Percentiles rank a stretch among this genome's conserved stretches.
These are phyloP conservation scores for Sphaerophoria taeniata DNA, from an alignment of 2,888 invertebrate species.

Conservation along the genomic window DNA sequence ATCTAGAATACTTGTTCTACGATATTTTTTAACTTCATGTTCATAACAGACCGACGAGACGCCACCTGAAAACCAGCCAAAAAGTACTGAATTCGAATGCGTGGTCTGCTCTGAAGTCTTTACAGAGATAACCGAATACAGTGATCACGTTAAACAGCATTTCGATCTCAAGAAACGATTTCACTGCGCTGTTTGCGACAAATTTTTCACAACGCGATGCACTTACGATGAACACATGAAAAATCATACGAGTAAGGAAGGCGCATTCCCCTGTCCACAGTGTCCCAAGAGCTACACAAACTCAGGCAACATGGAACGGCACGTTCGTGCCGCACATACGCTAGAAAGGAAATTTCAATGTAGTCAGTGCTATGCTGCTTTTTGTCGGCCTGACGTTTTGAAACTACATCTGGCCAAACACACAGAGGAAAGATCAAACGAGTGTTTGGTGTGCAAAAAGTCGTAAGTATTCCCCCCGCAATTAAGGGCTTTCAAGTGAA, in stretches of 20 bases:
- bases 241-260: conserved; percentile 57
- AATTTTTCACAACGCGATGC: conserved; percentile 73
- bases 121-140: conserved; percentile 53
- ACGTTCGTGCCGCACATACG: conserved; percentile 70
- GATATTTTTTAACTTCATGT: too few relatives aligned
- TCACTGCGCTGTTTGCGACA: conserved; percentile 74
- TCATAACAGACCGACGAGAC: conserved; percentile 38
- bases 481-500: too few relatives aligned
- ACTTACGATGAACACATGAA: conserved; percentile 73
- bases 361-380: conserved; percentile 65
- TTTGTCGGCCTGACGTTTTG: conserved; percentile 72
- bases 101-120: conserved; percentile 24
- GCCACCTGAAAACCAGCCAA: conserved; percentile 33
- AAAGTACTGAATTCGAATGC: neutral
- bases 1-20: neutral
- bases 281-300: conserved; percentile 71
- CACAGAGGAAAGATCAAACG: conserved; percentile 58
- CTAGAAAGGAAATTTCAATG: conserved; percentile 65
- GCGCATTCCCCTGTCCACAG: conserved; percentile 59
- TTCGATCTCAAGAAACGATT: conserved; percentile 50
- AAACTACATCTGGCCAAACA: conserved; percentile 75
- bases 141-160: conserved; percentile 73
- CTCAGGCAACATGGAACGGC: conserved; percentile 74
- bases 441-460: conserved; percentile 71
- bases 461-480: conserved; percentile 51